Percentiles rank a stretch among this genome's conserved stretches.
Conservation (phyloP, 2,797 vertebrate genomes). For the Gallinago stenura region DNA sequence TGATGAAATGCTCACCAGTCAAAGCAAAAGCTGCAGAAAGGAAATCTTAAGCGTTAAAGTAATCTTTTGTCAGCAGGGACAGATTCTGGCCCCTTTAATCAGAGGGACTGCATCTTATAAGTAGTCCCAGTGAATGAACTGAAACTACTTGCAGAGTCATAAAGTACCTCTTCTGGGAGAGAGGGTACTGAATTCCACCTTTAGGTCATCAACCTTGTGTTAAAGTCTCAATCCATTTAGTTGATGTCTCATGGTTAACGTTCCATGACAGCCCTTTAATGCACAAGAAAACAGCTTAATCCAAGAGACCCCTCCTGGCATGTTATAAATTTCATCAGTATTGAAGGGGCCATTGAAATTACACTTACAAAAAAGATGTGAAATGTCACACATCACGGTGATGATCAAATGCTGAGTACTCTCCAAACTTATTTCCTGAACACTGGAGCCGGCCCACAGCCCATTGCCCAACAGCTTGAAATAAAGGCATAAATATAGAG, state of each 20-base stretch:
- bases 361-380: background rate
- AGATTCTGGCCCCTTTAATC: conserved; percentile 32
- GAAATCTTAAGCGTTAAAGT: conserved; percentile 12
- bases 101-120: background rate
- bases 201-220: conserved; percentile 29
- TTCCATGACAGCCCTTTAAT: conserved; percentile 30
- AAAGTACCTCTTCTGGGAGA: conserved; percentile 2
- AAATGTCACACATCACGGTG: background rate
- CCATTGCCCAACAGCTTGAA: background rate
- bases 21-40: conserved; percentile 29
- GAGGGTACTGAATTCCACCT: conserved; percentile 9
- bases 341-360: conserved; percentile 28
- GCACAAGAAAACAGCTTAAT: conserved; percentile 45
- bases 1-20: conserved; percentile 45
- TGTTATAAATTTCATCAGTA: background rate
- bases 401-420: background rate
- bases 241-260: background rate
- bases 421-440: background rate
- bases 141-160: background rate
- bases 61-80: conserved; percentile 38
- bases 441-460: background rate
- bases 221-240: conserved; percentile 20
- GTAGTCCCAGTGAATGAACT: background rate
- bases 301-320: background rate
- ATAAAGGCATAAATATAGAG: background rate